Base-by-base conservation (phyloP, 2,888 invertebrate genomes). In the Hylaea fasciaria region DNA sequence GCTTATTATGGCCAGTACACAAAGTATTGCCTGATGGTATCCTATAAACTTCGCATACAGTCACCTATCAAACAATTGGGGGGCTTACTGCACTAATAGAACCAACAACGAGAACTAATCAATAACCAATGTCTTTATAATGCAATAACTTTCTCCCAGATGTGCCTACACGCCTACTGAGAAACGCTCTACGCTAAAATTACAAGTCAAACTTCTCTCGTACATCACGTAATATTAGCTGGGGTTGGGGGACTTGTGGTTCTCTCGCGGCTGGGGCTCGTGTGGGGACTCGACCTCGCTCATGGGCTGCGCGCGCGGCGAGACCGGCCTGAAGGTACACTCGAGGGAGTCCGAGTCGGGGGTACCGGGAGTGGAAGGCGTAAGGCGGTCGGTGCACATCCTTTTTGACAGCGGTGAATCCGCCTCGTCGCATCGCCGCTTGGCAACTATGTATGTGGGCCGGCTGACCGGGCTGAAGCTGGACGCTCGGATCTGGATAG, bases 401-500 rank as follows among this genome's bases (percentile, higher is more conserved):
- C 92, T 81, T 67, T 93, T 93, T 62, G 86, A 82, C 4, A 83
- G 75, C 0, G 92, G 89, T 0, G 85, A 87, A 68, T 94, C 94
- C 10, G 93, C 94, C 52, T 95, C 91, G 75, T 94, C 94, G 76
- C 93, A 92, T 74, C 95, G 94, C 65, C 95, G 93, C 83, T 96
- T 95, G 62, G 93, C 93, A 7, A 88, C 83, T 32, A 92, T 81
- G 66, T 89, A 84, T 71, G 85, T 91, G 44, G 93, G 93, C 48
- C 94, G 85, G 66, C 93, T 89, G 16, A 95, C 94, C 0, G 95
- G 95, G 49, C 95, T 95, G 76, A 96, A 89, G 64, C 94, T 94
- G 49, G 96, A 95, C 13, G 96, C 96, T 55, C 97, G 93, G 87
- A 97, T 94, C 11, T 97, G 95, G 72, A 98, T 97, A 13, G 98